Evolutionary conservation across 2,797 vertebrate species (phyloP), one percentile per base, ranked within the genome.

Genomic region (Pseudomugil tenellus): DNA sequence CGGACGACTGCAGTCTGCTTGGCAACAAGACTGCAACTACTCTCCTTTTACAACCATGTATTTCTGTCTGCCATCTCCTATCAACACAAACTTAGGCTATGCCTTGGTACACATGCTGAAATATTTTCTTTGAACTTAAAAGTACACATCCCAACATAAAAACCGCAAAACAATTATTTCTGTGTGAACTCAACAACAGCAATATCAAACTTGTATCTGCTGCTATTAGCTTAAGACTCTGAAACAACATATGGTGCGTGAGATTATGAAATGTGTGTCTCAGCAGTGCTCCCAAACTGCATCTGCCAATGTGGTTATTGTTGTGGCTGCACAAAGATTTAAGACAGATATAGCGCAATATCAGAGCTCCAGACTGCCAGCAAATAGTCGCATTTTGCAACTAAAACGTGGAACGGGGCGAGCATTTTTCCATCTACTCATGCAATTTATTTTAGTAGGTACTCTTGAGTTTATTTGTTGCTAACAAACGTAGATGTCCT

Each of bases 231-330:
- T 35, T 63, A 31, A 67, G 67, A 71, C 72, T 76, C 49, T 53
- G 65, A 85, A 83, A 83, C 83, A 80, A 85, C 92, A 93, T 92
- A 92, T 93, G 92, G 89, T 63, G 57, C 69, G 70, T 65, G 70
- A 89, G 91, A 93, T 94, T 92, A 92, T 87, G 70, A 88, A 88
- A 83, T 16, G 72, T 84, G 76, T 48, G 64, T 59, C 83, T 90
- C 86, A 86, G 88, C 88, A 73, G 85, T 78, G 81, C 37, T 67
- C 75, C 69, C 51, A 51, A 64, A 64, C 77, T 80, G 68, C 86
- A 83, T 84, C 85, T 86, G 87, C 70, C 69, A 55, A 63, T 78
- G 37, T 34, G 3, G 41, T 83, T 84, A 81, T 52, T 86, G 86
- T 85, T 87, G 84, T 78, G 85, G 73, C 84, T 87, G 69, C 68